Evolutionary conservation across 2,113 vertebrate species (phyloP).

Genomic region (Thalassarche chlororhynchos): DNA sequence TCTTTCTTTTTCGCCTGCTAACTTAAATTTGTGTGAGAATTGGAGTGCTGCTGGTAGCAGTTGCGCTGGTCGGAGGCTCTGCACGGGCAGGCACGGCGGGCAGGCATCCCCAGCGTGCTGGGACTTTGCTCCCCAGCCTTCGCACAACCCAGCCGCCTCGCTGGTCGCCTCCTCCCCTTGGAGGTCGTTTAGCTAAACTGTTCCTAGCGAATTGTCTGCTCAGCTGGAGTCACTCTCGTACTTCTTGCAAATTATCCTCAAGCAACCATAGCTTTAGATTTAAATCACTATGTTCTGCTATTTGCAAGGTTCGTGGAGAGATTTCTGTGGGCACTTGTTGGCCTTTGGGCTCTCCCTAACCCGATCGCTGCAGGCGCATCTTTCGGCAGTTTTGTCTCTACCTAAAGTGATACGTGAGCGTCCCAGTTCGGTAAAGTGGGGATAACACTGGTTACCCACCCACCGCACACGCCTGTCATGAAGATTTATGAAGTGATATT

Average conservation of each 20-base stretch:
- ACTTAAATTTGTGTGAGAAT: conserved; percentile 22
- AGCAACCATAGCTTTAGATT: background rate
- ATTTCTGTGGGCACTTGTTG: background rate
- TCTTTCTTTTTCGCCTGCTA: background rate
- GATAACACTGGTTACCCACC: background rate
- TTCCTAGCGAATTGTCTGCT: background rate
- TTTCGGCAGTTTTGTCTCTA: background rate
- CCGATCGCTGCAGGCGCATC: fast-evolving
- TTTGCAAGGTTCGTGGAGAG: background rate
- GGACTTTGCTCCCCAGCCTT: background rate
- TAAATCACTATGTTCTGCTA: background rate
- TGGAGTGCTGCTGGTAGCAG: background rate
- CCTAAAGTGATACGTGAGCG: background rate
- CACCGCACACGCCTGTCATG: fast-evolving
- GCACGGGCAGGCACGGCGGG: fast-evolving
- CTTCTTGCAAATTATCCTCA: background rate
- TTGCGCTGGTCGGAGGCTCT: fast-evolving
- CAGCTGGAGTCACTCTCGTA: background rate
- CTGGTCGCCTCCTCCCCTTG: fast-evolving
- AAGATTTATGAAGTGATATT: conserved; percentile 60
- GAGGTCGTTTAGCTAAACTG: background rate
- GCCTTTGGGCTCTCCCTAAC: background rate
- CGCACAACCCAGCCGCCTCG: background rate
- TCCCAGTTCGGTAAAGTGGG: background rate
- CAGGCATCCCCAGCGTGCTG: background rate